Evolutionary conservation across 1,140 invertebrate genomes (phyloP).

Genomic region (Marisa cornuarietis): DNA sequence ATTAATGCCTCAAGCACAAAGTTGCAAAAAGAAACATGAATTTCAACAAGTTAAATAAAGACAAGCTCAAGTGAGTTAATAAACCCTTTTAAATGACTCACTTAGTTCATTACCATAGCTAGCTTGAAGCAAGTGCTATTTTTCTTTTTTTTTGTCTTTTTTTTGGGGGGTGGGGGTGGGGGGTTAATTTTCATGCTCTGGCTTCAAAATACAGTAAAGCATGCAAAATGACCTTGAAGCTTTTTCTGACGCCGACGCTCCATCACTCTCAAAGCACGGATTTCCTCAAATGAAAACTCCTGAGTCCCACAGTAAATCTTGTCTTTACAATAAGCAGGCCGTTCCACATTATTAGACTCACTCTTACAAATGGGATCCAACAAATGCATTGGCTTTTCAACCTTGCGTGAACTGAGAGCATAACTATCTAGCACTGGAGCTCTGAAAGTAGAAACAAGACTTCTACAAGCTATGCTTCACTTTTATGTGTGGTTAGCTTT

Average conservation of each 20-base stretch:
- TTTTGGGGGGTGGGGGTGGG: no score
- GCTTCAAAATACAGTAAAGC: no score
- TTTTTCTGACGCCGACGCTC: constrained; percentile 32
- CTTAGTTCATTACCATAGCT: not conserved
- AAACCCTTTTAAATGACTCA: not conserved
- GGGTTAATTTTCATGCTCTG: no score
- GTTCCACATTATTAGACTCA: not conserved
- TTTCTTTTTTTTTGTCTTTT: no score
- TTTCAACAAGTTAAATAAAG: no score
- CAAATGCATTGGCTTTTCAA: constrained; percentile 17
- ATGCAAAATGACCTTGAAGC: constrained; percentile 37
- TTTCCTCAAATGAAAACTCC: constrained; percentile 71
- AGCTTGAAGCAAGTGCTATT: no score
- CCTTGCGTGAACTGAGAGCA: constrained; percentile 10
- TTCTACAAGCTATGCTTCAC: not conserved
- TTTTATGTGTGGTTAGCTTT: not conserved
- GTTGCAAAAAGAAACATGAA: no score
- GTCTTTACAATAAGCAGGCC: constrained; percentile 65
- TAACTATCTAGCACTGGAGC: constrained; percentile 14
- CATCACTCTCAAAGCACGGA: constrained; percentile 61
- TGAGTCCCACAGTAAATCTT: constrained; percentile 68
- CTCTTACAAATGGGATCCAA: constrained; percentile 21
- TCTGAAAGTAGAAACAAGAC: not conserved
- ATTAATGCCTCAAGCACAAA: no score
- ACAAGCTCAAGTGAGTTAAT: no score